phyloP scores from a whole-genome alignment of 2,113 vertebrate genomes.

The Podocnemis expansa region DNA sequence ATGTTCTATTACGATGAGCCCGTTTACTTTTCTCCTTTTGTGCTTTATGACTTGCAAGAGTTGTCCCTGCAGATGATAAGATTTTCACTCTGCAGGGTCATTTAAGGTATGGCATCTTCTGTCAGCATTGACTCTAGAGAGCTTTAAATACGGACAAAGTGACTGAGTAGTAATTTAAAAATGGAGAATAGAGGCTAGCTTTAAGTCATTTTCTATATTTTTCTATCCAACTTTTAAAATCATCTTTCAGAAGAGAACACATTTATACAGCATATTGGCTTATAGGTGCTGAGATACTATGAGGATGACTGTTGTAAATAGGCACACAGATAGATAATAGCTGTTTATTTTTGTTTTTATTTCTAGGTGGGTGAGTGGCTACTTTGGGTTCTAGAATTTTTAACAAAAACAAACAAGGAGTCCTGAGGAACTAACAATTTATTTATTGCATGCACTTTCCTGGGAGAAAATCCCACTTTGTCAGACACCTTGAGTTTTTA shows the following conservation, averaged over 20 bases:
- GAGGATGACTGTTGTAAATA: neutral
- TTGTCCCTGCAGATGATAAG: constrained; percentile 25
- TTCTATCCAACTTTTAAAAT: neutral
- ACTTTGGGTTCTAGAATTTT: neutral
- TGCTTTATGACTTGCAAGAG: constrained; percentile 31
- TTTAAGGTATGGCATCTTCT: constrained; percentile 26
- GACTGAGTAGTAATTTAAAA: constrained; percentile 8
- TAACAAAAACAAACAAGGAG: no score
- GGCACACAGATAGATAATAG: neutral
- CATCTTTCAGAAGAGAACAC: neutral
- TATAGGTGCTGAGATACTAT: neutral
- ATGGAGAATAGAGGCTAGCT: neutral
- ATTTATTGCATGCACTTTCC: no score
- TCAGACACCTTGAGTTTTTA: no score
- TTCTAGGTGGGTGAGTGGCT: neutral
- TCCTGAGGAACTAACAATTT: no score
- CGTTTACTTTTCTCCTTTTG: neutral
- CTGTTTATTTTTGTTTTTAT: neutral
- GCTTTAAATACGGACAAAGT: neutral
- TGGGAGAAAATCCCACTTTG: no score
- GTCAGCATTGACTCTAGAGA: constrained; percentile 9
- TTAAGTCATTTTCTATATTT: neutral
- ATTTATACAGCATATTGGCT: neutral
- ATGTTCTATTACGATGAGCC: neutral
- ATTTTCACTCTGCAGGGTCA: constrained; percentile 12